A percentile compares a stretch with the other conserved stretches of the same genome.
Evolutionary conservation across 1,140 invertebrate genomes (phyloP).

Genomic region (Hormaphis cornu): DNA sequence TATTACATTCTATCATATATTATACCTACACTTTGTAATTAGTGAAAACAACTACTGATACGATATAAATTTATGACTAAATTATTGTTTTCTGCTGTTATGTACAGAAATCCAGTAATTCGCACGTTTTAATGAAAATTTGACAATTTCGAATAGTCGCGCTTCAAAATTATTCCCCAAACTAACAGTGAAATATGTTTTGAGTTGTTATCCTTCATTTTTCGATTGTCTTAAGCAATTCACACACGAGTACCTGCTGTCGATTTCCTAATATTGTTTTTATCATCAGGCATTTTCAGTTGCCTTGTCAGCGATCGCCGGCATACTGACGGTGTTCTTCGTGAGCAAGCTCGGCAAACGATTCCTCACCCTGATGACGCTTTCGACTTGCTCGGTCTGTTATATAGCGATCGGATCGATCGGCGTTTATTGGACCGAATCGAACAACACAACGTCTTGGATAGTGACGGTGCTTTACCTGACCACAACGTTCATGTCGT

Average conservation of each 20-base stretch:
- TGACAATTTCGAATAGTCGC: too few relatives aligned
- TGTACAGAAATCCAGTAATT: too few relatives aligned
- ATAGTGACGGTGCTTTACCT: not conserved
- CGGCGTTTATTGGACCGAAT: not conserved
- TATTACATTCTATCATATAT: too few relatives aligned
- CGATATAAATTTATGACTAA: too few relatives aligned
- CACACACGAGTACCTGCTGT: not conserved
- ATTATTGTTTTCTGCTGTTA: too few relatives aligned
- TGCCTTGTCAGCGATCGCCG: not conserved
- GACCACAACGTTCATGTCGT: not conserved
- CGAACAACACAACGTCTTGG: not conserved
- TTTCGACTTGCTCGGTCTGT: not conserved
- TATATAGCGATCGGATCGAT: constrained; percentile 12
- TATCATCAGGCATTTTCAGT: not conserved
- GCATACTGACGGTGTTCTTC: not conserved
- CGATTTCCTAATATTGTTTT: not conserved
- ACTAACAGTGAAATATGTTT: too few relatives aligned
- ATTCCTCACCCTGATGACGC: not conserved
- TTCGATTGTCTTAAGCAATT: too few relatives aligned
- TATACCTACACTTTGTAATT: too few relatives aligned
- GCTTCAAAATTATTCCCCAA: too few relatives aligned
- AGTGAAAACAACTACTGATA: too few relatives aligned
- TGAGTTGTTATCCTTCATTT: too few relatives aligned
- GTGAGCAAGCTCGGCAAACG: constrained; percentile 14
- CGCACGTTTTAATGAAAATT: too few relatives aligned